Evolutionary conservation across 2,888 invertebrate species (phyloP), one percentile per base, ranked within the genome.

Genomic region (Odontocolon sp.): DNA sequence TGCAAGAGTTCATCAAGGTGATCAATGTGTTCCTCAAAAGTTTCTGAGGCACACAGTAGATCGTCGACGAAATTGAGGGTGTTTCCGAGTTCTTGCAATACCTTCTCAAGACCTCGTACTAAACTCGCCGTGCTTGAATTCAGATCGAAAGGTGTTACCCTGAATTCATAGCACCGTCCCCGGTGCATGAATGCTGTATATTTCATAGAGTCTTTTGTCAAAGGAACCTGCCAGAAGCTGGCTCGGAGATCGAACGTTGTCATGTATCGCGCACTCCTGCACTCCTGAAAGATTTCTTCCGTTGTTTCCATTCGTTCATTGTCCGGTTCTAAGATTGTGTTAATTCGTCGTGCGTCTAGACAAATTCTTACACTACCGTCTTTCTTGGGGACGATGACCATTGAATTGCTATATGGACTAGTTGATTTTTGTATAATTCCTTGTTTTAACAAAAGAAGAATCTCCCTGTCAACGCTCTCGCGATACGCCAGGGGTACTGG

Each of bases 1-100:
- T 47, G 1, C 4, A 83, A 77, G 5, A 83, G 52, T 6, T 11
- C 42, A 14, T 67, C 42, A 4, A 84, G 38, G 18, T 83, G 75
- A 3, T 57, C 4, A 1, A 70, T 8, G 3, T 77, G 70, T 6
- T 50, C 26, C 0, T 54, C 28, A 0, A 33, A 16, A 1, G 1
- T 2, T 9, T 28, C 14, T 6, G 75, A 74, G 8, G 64, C 26
- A 0, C 59, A 38, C 0, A 77, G 52, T 0, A 71, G 42, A 8
- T 77, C 74, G 6, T 74, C 79, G 0, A 74, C 74, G n/a, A 77
- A 78, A 6, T 75, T 52, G 6, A 78, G 9, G 1, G 64, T 23
- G 0, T 26, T 8, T 9, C 67, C 56, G 6, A 66, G 0, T 0
- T 50, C 57, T 9, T 33, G 23, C 0, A 80, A 28, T 0, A 63